phyloP scores from a whole-genome alignment of 1,140 invertebrate species.

The Epicauta chinensis region DNA sequence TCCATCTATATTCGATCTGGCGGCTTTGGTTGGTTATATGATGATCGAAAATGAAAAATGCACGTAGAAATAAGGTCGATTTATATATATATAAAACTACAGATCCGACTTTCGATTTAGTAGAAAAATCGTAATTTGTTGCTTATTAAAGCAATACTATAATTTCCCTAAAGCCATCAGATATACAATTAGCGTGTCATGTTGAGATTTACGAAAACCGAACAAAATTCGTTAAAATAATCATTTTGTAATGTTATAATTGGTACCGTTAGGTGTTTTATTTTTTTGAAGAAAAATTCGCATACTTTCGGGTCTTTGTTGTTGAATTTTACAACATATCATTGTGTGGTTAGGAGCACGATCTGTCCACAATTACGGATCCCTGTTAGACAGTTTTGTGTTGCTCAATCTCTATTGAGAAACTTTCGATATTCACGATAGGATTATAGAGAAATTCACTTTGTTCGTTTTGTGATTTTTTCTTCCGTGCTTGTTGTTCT shows the following conservation, averaged over 20 bases:
- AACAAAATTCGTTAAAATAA: slow-evolving; percentile 6
- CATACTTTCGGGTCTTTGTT: slow-evolving; percentile 2
- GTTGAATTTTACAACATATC: slow-evolving; percentile 16
- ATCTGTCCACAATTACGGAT: slow-evolving; percentile 20
- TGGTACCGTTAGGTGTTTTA: slow-evolving; percentile 5
- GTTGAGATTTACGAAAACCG: not conserved
- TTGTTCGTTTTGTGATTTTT: slow-evolving; percentile 14
- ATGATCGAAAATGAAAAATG: no score
- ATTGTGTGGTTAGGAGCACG: slow-evolving; percentile 11
- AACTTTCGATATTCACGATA: slow-evolving; percentile 26
- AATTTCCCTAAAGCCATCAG: slow-evolving; percentile 14
- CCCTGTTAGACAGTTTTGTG: slow-evolving; percentile 18
- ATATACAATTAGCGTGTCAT: slow-evolving; percentile 16
- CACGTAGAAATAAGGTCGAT: no score
- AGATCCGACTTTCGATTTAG: no score
- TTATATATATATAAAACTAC: no score
- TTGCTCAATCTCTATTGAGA: slow-evolving; percentile 16
- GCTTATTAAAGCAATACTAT: slow-evolving; percentile 15
- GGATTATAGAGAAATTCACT: slow-evolving; percentile 6
- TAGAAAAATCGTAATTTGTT: slow-evolving; percentile 16
- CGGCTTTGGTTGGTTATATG: no score
- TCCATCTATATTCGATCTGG: no score
- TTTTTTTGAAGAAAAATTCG: no score
- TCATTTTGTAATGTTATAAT: slow-evolving; percentile 4
- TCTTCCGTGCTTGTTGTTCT: not conserved